Evolutionary conservation across 2,113 vertebrate genomes (phyloP).

Genomic region (Barnardius zonarius): DNA sequence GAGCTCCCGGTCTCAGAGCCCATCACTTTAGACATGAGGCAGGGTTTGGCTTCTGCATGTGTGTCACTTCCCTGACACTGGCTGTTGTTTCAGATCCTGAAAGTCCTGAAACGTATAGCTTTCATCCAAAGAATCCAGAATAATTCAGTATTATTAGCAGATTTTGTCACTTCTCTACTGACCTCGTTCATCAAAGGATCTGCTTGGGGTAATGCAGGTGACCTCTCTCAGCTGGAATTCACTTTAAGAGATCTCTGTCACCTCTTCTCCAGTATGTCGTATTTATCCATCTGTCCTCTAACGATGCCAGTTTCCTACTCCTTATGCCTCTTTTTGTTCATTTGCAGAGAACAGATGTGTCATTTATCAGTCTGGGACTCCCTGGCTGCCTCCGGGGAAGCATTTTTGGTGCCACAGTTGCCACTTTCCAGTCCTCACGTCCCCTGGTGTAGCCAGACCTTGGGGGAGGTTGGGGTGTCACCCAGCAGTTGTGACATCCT

Average conservation of each 20-base stretch:
- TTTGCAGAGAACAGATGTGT: constrained; percentile 54
- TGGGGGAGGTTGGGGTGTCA: neutral
- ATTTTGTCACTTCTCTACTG: neutral
- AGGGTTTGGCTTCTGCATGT: neutral
- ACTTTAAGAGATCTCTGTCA: neutral
- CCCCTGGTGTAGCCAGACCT: neutral
- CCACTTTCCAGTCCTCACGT: neutral
- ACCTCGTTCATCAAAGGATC: neutral
- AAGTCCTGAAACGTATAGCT: neutral
- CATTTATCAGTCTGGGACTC: constrained; percentile 20
- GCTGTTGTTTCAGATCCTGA: neutral
- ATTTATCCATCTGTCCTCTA: constrained; percentile 35
- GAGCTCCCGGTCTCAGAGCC: neutral
- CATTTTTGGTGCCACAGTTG: neutral
- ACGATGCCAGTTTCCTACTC: constrained; percentile 24
- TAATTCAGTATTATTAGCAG: neutral
- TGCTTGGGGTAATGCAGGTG: neutral
- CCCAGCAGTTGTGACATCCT: neutral
- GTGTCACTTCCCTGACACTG: neutral
- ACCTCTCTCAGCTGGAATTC: neutral
- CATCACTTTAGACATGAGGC: neutral
- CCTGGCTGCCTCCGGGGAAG: neutral
- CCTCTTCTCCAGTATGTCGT: neutral
- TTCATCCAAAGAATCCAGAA: neutral
- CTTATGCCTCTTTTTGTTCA: constrained; percentile 55